Evolutionary conservation across 1,140 invertebrate species (phyloP), one percentile per base, ranked within the genome.

Genomic region (Scaptomyza graminum): DNA sequence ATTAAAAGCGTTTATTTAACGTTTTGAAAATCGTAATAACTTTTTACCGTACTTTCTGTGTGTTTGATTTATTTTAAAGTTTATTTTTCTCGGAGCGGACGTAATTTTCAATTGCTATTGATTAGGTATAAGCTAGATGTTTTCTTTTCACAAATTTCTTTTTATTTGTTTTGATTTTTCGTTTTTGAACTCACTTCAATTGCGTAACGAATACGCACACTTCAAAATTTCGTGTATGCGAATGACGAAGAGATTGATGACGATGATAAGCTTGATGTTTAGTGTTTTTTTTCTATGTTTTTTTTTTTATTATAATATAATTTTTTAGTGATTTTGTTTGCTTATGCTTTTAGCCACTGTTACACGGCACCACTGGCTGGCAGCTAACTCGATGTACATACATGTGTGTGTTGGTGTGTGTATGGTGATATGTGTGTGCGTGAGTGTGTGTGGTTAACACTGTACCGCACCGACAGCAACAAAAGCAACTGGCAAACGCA

Each of bases 141-240:
- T 3, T 51, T 34, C 37, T 34, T 22, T 46, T 22, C 1, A 54
- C 22, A 28, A 44, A 46, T 34, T 57, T 18, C 41, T 34, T 52
- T 16, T 43, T 61, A 52, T 68, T 61, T 68, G 39, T 68, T 67
- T 67, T 50, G 47, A 62, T 69, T 88, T 67, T 67, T 50, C 39
- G 59, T 69, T 88, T 82, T 79, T 65, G 60, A 61, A 87, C 78
- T 71, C 83, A 87, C 79, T 87, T 83, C 75, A 76, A 62, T 87
- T 87, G 83, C 83, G 88, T 87, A 87, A 87, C 83, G 78, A 63
- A 64, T 66, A 79, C 79, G 75, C 64, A 59, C 79, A 74, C 79
- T 54, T 51, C 49, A 72, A 79, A 56, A 66, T 44, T 67, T 79
- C 51, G 55, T 79, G 51, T 41, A 50, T 66, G 63, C 31, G 43